A percentile compares a stretch with the other conserved stretches of the same genome.
phyloP scores from a whole-genome alignment of 2,113 vertebrate genomes.

The Atrichornis clamosus region DNA sequence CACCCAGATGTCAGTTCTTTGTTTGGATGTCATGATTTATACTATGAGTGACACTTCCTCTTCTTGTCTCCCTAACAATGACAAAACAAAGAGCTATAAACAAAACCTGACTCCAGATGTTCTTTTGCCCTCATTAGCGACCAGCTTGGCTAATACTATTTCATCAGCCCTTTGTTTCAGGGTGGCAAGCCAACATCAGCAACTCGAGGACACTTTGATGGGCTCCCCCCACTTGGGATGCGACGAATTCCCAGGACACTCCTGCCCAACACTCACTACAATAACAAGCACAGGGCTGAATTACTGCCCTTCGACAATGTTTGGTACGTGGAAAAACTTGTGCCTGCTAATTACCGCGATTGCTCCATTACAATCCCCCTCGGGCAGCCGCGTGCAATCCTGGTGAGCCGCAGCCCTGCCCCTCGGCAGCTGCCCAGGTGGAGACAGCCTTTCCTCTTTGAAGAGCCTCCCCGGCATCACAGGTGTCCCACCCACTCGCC shows the following conservation, averaged over 20 bases:
- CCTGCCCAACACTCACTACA: conserved; percentile 46
- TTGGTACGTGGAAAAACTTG: conserved; percentile 65
- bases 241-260: conserved; percentile 48
- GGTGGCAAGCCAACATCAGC: conserved; percentile 63
- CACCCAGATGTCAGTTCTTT: conserved; percentile 48
- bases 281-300: conserved; percentile 32
- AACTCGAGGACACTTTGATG: conserved; percentile 26
- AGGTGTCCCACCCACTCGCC: conserved; percentile 9
- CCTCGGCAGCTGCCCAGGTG: background rate
- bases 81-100: conserved; percentile 58
- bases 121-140: conserved; percentile 50
- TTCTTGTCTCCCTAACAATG: conserved; percentile 49
- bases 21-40: conserved; percentile 32
- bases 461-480: background rate
- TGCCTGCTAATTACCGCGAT: conserved; percentile 18
- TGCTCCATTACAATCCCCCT: conserved; percentile 36
- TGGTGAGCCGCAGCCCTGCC: background rate
- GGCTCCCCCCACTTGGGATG: conserved; percentile 7
- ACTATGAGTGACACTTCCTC: conserved; percentile 45
- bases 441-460: background rate
- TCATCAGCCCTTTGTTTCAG: conserved; percentile 62
- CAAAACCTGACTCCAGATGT: conserved; percentile 54
- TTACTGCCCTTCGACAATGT: conserved; percentile 54
- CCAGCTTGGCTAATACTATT: conserved; percentile 47
- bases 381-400: background rate